phyloP scores from a whole-genome alignment of 2,888 invertebrate species.

The Catocala fraxini region DNA sequence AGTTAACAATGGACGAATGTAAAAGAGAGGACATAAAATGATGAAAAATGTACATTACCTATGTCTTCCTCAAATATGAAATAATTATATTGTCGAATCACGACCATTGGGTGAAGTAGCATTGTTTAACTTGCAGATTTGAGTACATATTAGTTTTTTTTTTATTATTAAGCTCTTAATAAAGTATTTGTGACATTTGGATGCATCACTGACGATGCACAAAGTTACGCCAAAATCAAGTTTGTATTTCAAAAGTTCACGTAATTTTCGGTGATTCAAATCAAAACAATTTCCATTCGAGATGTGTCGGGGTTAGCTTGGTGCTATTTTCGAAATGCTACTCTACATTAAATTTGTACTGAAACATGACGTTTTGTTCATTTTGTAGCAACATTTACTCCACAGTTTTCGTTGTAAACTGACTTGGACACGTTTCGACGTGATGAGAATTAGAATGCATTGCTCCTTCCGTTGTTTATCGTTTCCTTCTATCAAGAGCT shows the following conservation, averaged over 20 bases:
- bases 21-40: too few species aligned
- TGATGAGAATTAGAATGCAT: constrained; percentile 56
- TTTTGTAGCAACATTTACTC: constrained; percentile 47
- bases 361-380: constrained; percentile 42
- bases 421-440: constrained; percentile 47
- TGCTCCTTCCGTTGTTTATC: constrained; percentile 53
- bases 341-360: constrained; percentile 41
- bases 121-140: too few species aligned
- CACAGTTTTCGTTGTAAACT: constrained; percentile 41
- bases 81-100: too few species aligned
- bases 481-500: constrained; percentile 43
- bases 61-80: too few species aligned
- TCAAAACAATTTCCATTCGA: constrained; percentile 37
- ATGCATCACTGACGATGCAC: background rate
- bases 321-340: constrained; percentile 54
- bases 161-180: too few species aligned
- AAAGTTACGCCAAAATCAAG: background rate
- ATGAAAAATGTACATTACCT: too few species aligned
- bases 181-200: background rate
- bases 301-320: constrained; percentile 33
- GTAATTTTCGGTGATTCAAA: constrained; percentile 39
- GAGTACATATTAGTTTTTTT: too few species aligned
- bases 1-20: too few species aligned
- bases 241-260: constrained; percentile 4
- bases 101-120: too few species aligned